Evolutionary conservation across 2,888 invertebrate species (phyloP).

Genomic region (Netelia inedita): DNA sequence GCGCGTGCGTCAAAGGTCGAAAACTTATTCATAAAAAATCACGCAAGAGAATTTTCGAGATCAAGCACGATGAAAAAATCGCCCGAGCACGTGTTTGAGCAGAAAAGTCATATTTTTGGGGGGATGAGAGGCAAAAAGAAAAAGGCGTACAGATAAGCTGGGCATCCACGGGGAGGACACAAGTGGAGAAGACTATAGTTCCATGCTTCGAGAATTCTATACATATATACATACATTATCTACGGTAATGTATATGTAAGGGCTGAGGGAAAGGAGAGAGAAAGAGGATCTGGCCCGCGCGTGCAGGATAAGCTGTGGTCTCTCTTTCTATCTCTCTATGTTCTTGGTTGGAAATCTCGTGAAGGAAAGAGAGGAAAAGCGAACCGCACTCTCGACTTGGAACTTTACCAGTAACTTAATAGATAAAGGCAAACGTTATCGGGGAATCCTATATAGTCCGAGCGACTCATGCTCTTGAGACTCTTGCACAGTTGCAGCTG

Average conservation of each 20-base stretch:
- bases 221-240: neutral
- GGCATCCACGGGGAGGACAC: too few species aligned
- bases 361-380: constrained; percentile 47
- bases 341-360: constrained; percentile 43
- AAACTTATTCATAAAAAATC: constrained; percentile 17
- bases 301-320: constrained; percentile 36
- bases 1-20: neutral
- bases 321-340: neutral
- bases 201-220: too few species aligned
- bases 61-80: neutral
- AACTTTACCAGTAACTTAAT: constrained; percentile 71
- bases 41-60: neutral
- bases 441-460: constrained; percentile 63
- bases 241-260: constrained; percentile 22
- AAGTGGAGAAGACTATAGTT: too few species aligned
- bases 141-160: too few species aligned
- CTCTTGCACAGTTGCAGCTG: constrained; percentile 49
- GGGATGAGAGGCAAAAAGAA: too few species aligned
- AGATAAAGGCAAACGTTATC: constrained; percentile 74
- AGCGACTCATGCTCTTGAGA: constrained; percentile 53
- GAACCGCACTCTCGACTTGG: constrained; percentile 60
- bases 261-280: constrained; percentile 11
- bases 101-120: neutral
- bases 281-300: constrained; percentile 43
- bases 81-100: neutral